phyloP scores from a whole-genome alignment of 2,797 vertebrate genomes.

The Tadarida brasiliensis region DNA sequence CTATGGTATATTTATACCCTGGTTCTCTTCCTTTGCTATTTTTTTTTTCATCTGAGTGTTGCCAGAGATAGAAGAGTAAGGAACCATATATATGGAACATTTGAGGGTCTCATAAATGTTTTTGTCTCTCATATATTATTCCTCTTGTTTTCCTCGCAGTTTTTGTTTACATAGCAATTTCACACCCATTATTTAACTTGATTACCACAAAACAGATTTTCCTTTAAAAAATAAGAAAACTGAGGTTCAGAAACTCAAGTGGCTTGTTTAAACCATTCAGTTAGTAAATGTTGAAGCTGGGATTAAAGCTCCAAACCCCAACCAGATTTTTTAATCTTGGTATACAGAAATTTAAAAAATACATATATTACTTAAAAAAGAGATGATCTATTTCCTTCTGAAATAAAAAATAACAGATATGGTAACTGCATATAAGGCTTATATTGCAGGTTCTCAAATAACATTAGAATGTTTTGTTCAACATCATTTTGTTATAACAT shows the following conservation, averaged over 20 bases:
- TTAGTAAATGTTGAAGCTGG: neutral
- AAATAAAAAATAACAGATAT: conserved; percentile 23
- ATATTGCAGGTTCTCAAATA: neutral
- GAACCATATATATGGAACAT: neutral
- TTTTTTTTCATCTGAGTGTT: neutral
- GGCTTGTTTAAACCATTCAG: neutral
- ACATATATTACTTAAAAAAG: neutral
- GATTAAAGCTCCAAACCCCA: neutral
- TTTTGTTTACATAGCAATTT: conserved; percentile 10
- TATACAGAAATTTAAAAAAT: neutral
- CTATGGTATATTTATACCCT: neutral
- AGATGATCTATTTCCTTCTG: neutral
- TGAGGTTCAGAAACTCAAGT: neutral
- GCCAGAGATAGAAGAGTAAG: neutral
- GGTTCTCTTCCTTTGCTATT: neutral
- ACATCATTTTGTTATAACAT: neutral
- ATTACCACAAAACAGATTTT: neutral
- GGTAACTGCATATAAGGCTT: neutral
- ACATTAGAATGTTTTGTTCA: neutral
- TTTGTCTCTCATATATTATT: neutral
- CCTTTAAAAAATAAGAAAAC: neutral
- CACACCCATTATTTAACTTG: neutral
- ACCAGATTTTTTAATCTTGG: neutral
- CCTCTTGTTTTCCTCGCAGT: neutral
- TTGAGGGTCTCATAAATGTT: neutral